Percentiles rank a stretch among this genome's conserved stretches.
These are phyloP conservation scores for Silvanus unidentatus DNA, from an alignment of 2,888 invertebrate genomes.

Conservation along the genomic window DNA sequence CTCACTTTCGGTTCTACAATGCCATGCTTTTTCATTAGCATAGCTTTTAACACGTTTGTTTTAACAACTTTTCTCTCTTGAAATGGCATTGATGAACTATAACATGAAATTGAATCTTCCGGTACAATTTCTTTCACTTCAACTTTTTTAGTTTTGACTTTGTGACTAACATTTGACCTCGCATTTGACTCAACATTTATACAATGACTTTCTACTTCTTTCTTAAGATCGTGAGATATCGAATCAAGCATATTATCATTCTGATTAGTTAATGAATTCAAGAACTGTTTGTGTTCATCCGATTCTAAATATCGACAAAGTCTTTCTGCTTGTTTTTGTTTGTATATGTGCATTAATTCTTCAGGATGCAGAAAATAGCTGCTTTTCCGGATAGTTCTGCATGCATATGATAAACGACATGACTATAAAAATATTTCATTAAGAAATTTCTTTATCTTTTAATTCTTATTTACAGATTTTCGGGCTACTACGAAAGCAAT, in stretches of 20 bases:
- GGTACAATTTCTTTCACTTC: background rate
- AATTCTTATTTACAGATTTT: no score
- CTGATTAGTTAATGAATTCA: background rate
- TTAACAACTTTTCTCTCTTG: background rate
- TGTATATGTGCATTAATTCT: constrained; percentile 20
- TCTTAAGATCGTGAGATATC: background rate
- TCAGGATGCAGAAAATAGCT: constrained; percentile 20
- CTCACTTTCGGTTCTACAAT: background rate
- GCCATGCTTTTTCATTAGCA: background rate
- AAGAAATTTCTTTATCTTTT: no score
- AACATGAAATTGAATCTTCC: no score
- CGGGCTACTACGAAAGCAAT: no score
- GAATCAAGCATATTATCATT: background rate
- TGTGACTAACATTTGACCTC: background rate
- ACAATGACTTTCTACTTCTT: background rate
- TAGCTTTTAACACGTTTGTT: background rate
- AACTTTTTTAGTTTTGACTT: background rate
- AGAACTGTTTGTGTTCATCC: constrained; percentile 14
- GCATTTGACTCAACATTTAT: background rate
- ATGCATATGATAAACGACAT: no score
- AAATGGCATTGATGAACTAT: background rate
- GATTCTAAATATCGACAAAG: constrained; percentile 22
- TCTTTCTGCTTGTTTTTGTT: constrained; percentile 17
- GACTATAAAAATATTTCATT: no score
- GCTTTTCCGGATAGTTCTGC: background rate